phyloP scores from a whole-genome alignment of 2,888 invertebrate species.

The Poecilobothrus nobilitatus region DNA sequence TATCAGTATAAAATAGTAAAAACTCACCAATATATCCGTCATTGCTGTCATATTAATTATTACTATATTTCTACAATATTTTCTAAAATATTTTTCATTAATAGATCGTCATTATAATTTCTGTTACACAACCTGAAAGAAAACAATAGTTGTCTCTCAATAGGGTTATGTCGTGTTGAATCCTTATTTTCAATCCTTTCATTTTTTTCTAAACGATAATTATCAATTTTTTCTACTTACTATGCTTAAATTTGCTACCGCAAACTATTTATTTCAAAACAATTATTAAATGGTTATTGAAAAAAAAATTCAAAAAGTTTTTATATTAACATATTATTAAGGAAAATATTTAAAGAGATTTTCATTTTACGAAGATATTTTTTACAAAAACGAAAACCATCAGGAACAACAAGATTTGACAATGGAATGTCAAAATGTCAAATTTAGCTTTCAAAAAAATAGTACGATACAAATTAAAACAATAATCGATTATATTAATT shows the following conservation, averaged over 20 bases:
- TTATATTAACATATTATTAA: conserved; percentile 3
- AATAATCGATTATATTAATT: no score
- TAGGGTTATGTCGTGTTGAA: conserved; percentile 5
- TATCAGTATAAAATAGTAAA: no score
- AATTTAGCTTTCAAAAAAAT: neutral
- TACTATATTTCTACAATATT: neutral
- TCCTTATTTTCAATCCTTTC: conserved; percentile 3
- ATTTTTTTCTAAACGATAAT: neutral
- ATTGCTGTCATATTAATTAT: conserved; percentile 6
- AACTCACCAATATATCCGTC: neutral
- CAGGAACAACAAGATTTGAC: conserved; percentile 6
- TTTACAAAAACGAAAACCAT: neutral
- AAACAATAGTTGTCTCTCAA: neutral
- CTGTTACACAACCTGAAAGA: conserved; percentile 4
- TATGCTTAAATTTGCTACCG: neutral
- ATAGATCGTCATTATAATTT: neutral
- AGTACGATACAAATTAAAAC: no score
- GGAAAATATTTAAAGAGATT: neutral
- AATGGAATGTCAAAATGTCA: neutral
- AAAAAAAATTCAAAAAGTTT: neutral
- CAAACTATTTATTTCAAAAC: neutral
- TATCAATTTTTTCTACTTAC: neutral
- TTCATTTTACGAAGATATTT: neutral
- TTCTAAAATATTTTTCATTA: neutral
- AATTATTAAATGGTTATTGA: neutral